phyloP scores from a whole-genome alignment of 1,140 invertebrate genomes.

The Musca vetustissima region DNA sequence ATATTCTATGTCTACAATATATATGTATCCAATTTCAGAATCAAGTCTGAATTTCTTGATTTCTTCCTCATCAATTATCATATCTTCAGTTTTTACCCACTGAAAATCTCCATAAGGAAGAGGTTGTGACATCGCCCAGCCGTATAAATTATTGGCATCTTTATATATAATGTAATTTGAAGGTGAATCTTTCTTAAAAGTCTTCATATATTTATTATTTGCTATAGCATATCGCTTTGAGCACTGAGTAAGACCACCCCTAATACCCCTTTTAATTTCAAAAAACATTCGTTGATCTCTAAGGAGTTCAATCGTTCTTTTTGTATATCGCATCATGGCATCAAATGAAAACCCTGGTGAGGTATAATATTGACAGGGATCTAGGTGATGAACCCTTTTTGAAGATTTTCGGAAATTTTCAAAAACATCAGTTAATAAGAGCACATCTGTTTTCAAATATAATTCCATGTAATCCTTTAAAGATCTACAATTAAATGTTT shows the following conservation, averaged over 20 bases:
- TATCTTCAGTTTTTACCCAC: conserved; percentile 49
- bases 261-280: too few species aligned
- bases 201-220: conserved; percentile 56
- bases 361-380: conserved; percentile 45
- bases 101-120: conserved; percentile 55
- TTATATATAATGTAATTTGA: conserved; percentile 55
- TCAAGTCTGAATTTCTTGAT: too few species aligned
- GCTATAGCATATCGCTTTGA: conserved; percentile 51
- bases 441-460: conserved; percentile 48
- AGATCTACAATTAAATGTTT: conserved; percentile 54
- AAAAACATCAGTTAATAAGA: conserved; percentile 57
- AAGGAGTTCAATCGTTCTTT: conserved; percentile 57
- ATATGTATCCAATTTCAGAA: conserved; percentile 38
- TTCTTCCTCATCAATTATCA: too few species aligned
- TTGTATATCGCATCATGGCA: conserved; percentile 53
- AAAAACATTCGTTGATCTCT: conserved; percentile 40
- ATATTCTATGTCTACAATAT: conserved; percentile 57
- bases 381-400: conserved; percentile 37
- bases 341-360: conserved; percentile 42
- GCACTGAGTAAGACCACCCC: conserved; percentile 18
- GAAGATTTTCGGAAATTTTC: conserved; percentile 55
- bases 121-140: conserved; percentile 55
- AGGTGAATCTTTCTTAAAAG: conserved; percentile 52
- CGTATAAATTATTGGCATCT: conserved; percentile 61
- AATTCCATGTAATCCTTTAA: conserved; percentile 38